Evolutionary conservation across 2,888 invertebrate species (phyloP).

Genomic region (Drosophila lacicola): DNA sequence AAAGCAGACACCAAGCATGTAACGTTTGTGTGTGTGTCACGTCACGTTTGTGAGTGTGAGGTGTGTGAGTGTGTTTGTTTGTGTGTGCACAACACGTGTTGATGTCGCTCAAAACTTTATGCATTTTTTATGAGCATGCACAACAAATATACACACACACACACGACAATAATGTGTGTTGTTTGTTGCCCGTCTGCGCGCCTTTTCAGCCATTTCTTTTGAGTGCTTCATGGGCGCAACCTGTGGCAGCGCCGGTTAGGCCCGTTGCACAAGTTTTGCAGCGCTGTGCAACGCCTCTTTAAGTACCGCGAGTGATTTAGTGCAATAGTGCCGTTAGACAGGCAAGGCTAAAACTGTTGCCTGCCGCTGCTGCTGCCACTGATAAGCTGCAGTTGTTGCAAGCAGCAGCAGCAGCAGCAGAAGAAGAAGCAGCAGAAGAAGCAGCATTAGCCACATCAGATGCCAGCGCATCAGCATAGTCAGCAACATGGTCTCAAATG

Average conservation of each 20-base stretch:
- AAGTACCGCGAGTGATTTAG: conserved; percentile 81
- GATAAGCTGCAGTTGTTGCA: conserved; percentile 44
- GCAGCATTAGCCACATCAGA: conserved; percentile 21
- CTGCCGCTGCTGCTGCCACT: conserved; percentile 10
- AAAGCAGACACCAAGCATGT: background rate
- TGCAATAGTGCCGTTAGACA: conserved; percentile 73
- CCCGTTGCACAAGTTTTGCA: conserved; percentile 72
- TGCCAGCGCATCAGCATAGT: conserved; percentile 36
- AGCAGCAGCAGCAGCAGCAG: conserved; percentile 31
- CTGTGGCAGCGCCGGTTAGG: conserved; percentile 59
- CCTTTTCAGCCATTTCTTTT: conserved; percentile 28
- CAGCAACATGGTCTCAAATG: conserved; percentile 71
- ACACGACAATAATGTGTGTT: conserved; percentile 39
- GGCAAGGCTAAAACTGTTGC: conserved; percentile 48
- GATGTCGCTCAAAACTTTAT: conserved; percentile 73
- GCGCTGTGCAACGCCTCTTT: conserved; percentile 67
- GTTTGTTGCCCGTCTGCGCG: conserved; percentile 56
- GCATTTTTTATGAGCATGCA: conserved; percentile 68
- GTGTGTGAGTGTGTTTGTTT: conserved; percentile 2
- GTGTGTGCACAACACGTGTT: conserved; percentile 63
- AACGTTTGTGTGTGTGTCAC: no score
- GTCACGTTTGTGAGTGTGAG: no score
- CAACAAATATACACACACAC: conserved; percentile 24
- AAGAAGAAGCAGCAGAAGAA: conserved; percentile 34
- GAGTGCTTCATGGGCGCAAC: conserved; percentile 55